Evolutionary conservation across 2,113 vertebrate species (phyloP), one percentile per base, ranked within the genome.

Genomic region (Podocnemis expansa): DNA sequence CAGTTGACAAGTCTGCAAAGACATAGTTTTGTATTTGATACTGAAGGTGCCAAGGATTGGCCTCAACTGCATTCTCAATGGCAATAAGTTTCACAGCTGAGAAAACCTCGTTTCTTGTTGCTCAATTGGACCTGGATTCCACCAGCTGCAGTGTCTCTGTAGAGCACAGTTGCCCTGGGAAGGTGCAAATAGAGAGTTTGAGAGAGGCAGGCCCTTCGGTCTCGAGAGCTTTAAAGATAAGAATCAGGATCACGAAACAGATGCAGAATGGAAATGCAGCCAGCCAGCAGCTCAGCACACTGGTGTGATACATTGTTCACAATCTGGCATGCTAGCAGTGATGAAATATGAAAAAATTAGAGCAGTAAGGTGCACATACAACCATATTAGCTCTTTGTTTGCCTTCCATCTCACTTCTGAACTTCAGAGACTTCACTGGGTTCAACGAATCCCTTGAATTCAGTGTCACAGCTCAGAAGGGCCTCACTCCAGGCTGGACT

Each of bases 361-460:
- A 78, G 10, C 60, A 27, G 25, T 34, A 34, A 47, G 29, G 31
- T 11, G 21, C 73, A 34, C 31, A 89, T 47, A 76, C n/a, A 10
- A 13, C 56, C 56, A 9, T 7, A 58, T 84, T 87, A 92, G 7
- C 91, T 88, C 95, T 88, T 22, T n/a, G 81, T 41, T 90, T 58
- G 14, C 56, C 47, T 79, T 29, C 75, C 22, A 22, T 6, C 7
- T 29, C 76, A 27, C 75, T 91, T 41, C 49, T 78, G 9, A 1
- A 1, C 82, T 73, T 27, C 80, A 89, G 87, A n/a, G 67, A 93
- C 56, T 93, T 96, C 49, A 89, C 22, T 89, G 80, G 3, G 89
- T 91, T 93, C 51, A 91, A 55, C 88, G 43, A 86, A 63, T 86
- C 92, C 58, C 93, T 75, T 93, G 85, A 94, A 90, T 31, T 93